Percentiles rank a stretch among this genome's conserved stretches.
These are phyloP conservation scores for Caenorhabditis auriculariae DNA, from an alignment of 2,888 invertebrate species.

Conservation along the genomic window DNA sequence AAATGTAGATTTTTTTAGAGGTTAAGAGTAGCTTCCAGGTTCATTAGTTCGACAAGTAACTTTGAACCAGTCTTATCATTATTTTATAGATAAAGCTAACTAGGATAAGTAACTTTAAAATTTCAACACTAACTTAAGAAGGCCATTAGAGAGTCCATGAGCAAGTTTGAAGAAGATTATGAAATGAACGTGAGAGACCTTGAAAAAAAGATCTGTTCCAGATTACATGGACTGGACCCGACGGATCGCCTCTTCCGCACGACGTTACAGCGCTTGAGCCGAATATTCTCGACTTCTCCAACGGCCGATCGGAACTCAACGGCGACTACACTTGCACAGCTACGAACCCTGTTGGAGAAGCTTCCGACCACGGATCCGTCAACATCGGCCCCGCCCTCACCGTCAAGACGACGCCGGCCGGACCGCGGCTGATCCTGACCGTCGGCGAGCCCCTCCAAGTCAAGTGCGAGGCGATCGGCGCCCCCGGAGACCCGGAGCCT, in stretches of 20 bases:
- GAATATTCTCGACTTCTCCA: constrained; percentile 49
- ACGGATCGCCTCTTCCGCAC: constrained; percentile 56
- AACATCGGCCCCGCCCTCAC: constrained; percentile 51
- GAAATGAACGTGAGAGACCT: background rate
- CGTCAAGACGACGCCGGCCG: constrained; percentile 52
- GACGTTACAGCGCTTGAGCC: constrained; percentile 60
- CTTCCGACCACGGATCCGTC: constrained; percentile 58
- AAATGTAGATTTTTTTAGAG: background rate
- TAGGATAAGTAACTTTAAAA: no score
- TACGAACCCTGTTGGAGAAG: constrained; percentile 47
- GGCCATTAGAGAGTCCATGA: background rate
- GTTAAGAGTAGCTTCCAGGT: background rate
- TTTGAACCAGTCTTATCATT: no score
- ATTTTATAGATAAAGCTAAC: no score
- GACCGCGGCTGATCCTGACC: constrained; percentile 53
- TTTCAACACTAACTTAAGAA: background rate
- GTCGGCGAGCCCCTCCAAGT: constrained; percentile 60
- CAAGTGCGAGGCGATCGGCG: constrained; percentile 59
- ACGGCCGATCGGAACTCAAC: constrained; percentile 46
- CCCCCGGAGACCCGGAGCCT: constrained; percentile 58
- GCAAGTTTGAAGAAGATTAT: background rate
- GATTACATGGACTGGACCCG: constrained; percentile 59
- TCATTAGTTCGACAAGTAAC: background rate
- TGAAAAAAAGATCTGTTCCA: constrained; percentile 8
- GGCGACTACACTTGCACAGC: constrained; percentile 60